These are phyloP conservation scores for Glyphotaelius pellucidus DNA, from an alignment of 2,888 invertebrate genomes.

Conservation along the genomic window DNA sequence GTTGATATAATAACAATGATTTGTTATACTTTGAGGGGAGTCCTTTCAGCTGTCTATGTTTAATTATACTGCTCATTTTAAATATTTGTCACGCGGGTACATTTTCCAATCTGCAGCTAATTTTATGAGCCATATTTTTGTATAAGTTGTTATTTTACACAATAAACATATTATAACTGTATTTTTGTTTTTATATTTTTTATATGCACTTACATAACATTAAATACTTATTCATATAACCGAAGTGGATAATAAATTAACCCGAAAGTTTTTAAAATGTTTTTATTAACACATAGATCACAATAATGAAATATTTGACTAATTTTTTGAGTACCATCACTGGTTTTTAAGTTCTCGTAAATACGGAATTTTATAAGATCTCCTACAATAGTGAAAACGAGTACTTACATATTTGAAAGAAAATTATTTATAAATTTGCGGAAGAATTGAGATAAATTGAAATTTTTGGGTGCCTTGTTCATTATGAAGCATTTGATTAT, in stretches of 20 bases:
- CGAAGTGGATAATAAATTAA: neutral
- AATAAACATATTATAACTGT: slow-evolving; percentile 6
- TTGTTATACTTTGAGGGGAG: neutral
- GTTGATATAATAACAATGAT: neutral
- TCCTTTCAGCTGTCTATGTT: neutral
- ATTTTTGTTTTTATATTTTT: neutral
- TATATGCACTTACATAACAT: neutral
- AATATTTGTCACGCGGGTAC: neutral
- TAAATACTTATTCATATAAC: neutral
- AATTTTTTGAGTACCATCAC: neutral
- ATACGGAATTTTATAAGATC: neutral
- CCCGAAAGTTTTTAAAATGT: neutral
- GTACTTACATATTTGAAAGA: neutral
- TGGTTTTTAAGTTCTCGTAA: neutral
- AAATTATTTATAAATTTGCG: neutral
- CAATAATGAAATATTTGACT: neutral
- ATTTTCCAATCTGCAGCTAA: neutral
- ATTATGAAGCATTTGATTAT: neutral
- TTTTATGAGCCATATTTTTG: slow-evolving; percentile 20
- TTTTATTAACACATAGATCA: slow-evolving; percentile 18
- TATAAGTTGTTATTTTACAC: neutral
- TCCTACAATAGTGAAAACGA: neutral
- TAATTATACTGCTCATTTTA: neutral
- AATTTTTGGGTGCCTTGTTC: neutral
- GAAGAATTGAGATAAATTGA: neutral